Conservation (phyloP, 1,140 invertebrate species). For the Neodiprion lecontei region DNA sequence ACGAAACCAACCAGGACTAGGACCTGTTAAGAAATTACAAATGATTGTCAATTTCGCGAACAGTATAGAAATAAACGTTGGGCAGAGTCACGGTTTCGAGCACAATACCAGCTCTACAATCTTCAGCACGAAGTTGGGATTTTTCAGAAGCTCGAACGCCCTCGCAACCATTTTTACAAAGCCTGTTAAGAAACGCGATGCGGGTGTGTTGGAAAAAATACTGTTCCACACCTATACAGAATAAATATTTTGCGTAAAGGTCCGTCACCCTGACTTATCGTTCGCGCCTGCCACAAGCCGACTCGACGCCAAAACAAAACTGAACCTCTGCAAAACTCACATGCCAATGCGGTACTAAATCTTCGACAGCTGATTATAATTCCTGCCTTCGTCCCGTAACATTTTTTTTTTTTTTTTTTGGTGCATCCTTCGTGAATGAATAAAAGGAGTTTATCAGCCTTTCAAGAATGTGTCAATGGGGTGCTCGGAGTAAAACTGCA, state of each 20-base stretch:
- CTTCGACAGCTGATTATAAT: neutral
- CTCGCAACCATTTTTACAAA: neutral
- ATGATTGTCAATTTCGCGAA: neutral
- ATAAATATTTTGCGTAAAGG: no score
- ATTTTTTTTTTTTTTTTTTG: no score
- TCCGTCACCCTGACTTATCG: no score
- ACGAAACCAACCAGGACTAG: conserved; percentile 2
- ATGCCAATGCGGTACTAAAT: neutral
- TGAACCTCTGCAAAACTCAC: neutral
- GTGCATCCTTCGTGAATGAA: no score
- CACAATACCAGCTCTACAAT: neutral
- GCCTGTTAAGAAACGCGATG: neutral
- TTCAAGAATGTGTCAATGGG: neutral
- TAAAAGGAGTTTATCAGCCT: no score
- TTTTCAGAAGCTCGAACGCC: neutral
- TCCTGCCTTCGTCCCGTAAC: no score
- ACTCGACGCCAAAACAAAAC: neutral
- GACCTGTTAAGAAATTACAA: neutral
- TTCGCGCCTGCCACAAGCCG: neutral
- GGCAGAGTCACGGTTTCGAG: neutral
- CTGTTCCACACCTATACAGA: no score
- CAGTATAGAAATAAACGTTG: neutral
- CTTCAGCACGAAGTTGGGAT: conserved; percentile 1
- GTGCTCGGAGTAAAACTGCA: neutral
- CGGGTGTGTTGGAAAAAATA: neutral